Base-by-base conservation (phyloP, 2,797 vertebrate genomes). In the Lemur catta region DNA sequence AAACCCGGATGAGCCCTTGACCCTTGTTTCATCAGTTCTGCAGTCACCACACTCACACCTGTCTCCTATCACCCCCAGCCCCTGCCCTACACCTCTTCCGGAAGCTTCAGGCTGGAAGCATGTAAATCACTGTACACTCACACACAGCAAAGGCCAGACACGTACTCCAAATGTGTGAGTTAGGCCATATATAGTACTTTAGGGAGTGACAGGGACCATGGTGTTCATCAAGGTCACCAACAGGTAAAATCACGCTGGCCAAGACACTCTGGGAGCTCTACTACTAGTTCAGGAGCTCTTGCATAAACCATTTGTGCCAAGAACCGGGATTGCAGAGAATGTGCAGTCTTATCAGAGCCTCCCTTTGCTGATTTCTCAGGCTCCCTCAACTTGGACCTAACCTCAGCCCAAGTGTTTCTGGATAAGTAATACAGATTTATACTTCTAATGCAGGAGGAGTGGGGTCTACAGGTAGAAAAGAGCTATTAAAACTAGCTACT, bases 381-480 rank as follows among this genome's bases (percentile, higher is more conserved):
- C 38, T 48, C 33, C 13, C 15, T 75, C 48, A 80, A 55, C 6
- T 85, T 93, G 74, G 52, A 86, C 52, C 9, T 97, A 48, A 91
- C 94, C 89, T 96, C 85, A 96, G 67, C 33, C 91, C 96, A 96
- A 95, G 94, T 67, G 74, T 97, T 96, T 86, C 93, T 94, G 69
- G 97, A 94, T 96, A 84, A 80, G 87, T 87, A 96, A 96, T 24
- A 95, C 7, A 24, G 52, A 96, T 93, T 96, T 97, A 24, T 94
- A 95, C 67, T 87, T 96, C 69, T 18, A 69, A 38, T 94, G 78
- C 46, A 74, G 20, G 81, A 92, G 35, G 89, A 93, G 71, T 41
- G 17, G 89, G n/a, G 26, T 76, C 71, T 91, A 80, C 69, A n/a
- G 80, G 96, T 94, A 74, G 94, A 96, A 98, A 96, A 85, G 95